Conservation (phyloP, 2,888 invertebrate species). For the Polylopha cassiicola region DNA sequence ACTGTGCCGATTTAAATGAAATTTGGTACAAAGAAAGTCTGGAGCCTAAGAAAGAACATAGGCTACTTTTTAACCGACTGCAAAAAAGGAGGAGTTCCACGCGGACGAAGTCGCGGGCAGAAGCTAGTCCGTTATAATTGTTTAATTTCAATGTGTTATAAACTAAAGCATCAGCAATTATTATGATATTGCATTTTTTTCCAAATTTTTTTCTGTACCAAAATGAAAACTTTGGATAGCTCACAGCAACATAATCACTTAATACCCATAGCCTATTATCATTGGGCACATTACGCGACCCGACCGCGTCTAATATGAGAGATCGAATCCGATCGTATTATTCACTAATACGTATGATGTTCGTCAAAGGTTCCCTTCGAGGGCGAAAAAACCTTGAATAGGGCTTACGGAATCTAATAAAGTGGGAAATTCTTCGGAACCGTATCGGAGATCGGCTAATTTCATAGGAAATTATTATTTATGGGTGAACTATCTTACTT, state of each 20-base stretch:
- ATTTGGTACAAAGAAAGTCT: too few relatives aligned
- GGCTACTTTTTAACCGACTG: too few relatives aligned
- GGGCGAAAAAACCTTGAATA: slow-evolving; percentile 70
- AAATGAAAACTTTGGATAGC: slow-evolving; percentile 44
- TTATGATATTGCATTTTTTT: too few relatives aligned
- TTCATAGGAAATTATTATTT: slow-evolving; percentile 37
- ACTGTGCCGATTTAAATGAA: too few relatives aligned
- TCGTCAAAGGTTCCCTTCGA: slow-evolving; percentile 59
- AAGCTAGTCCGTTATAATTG: too few relatives aligned
- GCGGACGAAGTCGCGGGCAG: too few relatives aligned
- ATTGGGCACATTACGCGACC: slow-evolving; percentile 56
- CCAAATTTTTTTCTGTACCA: too few relatives aligned
- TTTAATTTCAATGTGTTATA: too few relatives aligned
- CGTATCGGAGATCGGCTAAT: slow-evolving; percentile 51
- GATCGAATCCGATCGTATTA: slow-evolving; percentile 72
- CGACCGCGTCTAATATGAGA: slow-evolving; percentile 55
- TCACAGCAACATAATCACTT: slow-evolving; percentile 48
- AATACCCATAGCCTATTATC: slow-evolving; percentile 64
- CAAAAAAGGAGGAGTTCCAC: too few relatives aligned
- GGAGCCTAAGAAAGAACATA: too few relatives aligned
- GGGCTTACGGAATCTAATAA: slow-evolving; percentile 74
- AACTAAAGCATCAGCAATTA: too few relatives aligned
- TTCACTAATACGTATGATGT: slow-evolving; percentile 65
- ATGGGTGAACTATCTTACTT: slow-evolving; percentile 7
- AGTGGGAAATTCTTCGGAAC: slow-evolving; percentile 62